A percentile compares a stretch with the other conserved stretches of the same genome.
phyloP scores from a whole-genome alignment of 2,888 invertebrate species.

The Rhabditoides inermis region DNA sequence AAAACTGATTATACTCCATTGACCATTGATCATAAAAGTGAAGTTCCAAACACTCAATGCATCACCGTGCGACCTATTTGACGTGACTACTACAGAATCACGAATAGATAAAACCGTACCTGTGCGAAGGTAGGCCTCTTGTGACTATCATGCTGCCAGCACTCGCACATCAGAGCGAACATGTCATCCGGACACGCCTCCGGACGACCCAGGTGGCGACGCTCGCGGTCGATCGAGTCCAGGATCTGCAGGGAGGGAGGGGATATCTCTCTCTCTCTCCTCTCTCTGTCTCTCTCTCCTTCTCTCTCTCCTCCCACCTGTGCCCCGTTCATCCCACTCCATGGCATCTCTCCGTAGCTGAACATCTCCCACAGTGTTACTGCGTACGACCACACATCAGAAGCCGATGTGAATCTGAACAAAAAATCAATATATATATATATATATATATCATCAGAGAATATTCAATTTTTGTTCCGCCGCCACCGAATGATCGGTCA shows the following conservation, averaged over 20 bases:
- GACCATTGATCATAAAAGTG: too few relatives aligned
- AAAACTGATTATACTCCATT: too few relatives aligned
- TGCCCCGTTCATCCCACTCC: slow-evolving; percentile 85
- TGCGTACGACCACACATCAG: slow-evolving; percentile 96
- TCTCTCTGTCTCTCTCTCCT: not conserved
- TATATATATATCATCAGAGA: too few relatives aligned
- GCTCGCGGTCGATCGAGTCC: slow-evolving; percentile 80
- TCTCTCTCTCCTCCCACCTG: slow-evolving; percentile 57
- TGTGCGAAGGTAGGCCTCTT: slow-evolving; percentile 83
- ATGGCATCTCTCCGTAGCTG: slow-evolving; percentile 94
- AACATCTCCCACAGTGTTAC: slow-evolving; percentile 99
- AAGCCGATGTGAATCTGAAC: slow-evolving; percentile 76
- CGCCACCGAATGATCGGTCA: too few relatives aligned
- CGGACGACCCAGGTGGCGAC: slow-evolving; percentile 20
- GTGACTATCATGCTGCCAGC: slow-evolving; percentile 86
- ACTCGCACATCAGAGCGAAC: slow-evolving; percentile 81
- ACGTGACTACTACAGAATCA: too few relatives aligned
- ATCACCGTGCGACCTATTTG: too few relatives aligned
- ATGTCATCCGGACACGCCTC: slow-evolving; percentile 81
- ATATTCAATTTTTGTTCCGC: not conserved
- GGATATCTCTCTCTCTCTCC: not conserved
- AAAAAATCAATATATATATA: too few relatives aligned
- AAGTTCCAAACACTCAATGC: too few relatives aligned
- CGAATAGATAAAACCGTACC: too few relatives aligned
- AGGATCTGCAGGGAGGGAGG: slow-evolving; percentile 62